Evolutionary conservation across 2,113 vertebrate species (phyloP), one percentile per base, ranked within the genome.

Genomic region (Rallus limicola): DNA sequence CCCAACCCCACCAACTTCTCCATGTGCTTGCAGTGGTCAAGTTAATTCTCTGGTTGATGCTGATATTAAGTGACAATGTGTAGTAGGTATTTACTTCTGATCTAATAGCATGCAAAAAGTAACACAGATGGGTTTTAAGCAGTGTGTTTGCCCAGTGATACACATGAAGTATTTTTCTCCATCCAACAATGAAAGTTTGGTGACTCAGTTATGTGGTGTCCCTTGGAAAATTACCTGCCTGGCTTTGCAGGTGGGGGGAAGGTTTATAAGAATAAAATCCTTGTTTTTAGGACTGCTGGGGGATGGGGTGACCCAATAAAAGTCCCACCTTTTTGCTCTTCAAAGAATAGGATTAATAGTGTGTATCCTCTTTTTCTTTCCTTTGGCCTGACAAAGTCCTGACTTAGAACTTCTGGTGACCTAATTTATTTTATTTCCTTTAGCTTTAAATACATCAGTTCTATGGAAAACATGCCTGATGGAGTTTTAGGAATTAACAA

Each of bases 61-160:
- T 60, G 28, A 12, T 60, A 28, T 40, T 25, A 48, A 78, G 31
- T 52, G 60, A 67, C 75, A 77, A 77, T 25, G 36, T 60, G 14
- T 50, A 79, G 81, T 76, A 82, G 85, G 26, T 91, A 84, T 82
- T 82, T 81, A 44, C 63, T 79, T 86, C 29, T 78, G 16, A 38
- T 23, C 21, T 71, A 79, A 12, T 59, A 60, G 29, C 16, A 18
- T 48, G 50, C 69, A n/a, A 21, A 58, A 88, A 55, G 50, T 60
- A 44, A 25, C 77, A 25, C 36, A 78, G 40, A 20, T 84, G 64
- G n/a, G 20, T 46, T 88, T 90, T 34, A 53, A 65, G 50, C 8
- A 14, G 28, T n/a, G 1, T 28, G 62, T 28, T 71, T 77, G 28
- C 59, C 40, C 77, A 33, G 16, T 60, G 67, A 31, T 29, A 34